These are phyloP conservation scores for Heliconius congener DNA, from an alignment of 1,140 invertebrate genomes.

Conservation along the genomic window DNA sequence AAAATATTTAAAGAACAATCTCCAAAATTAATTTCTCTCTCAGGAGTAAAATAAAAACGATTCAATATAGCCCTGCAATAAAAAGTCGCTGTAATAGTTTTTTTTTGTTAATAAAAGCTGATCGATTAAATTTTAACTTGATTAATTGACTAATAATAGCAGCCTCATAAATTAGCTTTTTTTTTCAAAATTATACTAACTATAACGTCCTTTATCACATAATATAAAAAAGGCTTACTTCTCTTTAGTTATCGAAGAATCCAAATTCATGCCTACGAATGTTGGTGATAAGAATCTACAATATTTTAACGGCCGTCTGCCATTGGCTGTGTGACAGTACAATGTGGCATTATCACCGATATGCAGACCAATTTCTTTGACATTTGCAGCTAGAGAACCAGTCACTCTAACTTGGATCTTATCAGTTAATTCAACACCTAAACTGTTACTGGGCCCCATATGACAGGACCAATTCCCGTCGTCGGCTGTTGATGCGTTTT, in stretches of 20 bases:
- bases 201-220: too few species aligned
- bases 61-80: conserved; percentile 59
- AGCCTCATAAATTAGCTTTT: too few species aligned
- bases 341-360: conserved; percentile 52
- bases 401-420: conserved; percentile 58
- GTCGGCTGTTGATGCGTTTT: conserved; percentile 48
- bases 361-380: conserved; percentile 41
- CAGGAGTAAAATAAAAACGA: conserved; percentile 64
- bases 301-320: conserved; percentile 61
- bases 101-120: too few species aligned
- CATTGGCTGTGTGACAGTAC: conserved; percentile 67
- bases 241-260: conserved; percentile 53
- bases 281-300: conserved; percentile 66
- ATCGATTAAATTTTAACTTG: too few species aligned
- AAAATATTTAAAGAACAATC: conserved; percentile 66
- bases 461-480: conserved; percentile 70
- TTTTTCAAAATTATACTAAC: too few species aligned
- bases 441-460: conserved; percentile 60
- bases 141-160: too few species aligned
- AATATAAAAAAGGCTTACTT: conserved; percentile 51
- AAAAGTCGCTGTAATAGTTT: background rate
- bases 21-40: conserved; percentile 51
- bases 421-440: conserved; percentile 63
- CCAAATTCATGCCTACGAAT: conserved; percentile 56
- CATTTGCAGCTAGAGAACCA: conserved; percentile 65